Percentiles rank a stretch among this genome's conserved stretches.
These are phyloP conservation scores for Gadopsis marmoratus DNA, from an alignment of 2,797 vertebrate genomes.

Conservation along the genomic window DNA sequence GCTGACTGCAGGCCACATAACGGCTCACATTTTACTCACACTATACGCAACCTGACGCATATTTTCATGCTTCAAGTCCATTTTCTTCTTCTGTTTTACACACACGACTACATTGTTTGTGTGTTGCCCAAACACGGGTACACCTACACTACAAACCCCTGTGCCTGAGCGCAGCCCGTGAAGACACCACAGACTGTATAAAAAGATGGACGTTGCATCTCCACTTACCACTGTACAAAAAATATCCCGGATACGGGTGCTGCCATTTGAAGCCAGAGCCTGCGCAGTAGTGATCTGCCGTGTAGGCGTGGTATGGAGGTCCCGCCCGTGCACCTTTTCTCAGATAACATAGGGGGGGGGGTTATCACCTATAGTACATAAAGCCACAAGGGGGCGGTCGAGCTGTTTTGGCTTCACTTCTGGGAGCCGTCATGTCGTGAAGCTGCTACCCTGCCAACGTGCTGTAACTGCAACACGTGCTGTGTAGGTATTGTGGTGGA, in stretches of 20 bases:
- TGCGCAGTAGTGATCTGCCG: too few relatives aligned
- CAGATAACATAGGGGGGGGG: too few relatives aligned
- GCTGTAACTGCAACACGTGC: neutral
- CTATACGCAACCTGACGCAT: neutral
- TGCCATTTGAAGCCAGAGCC: too few relatives aligned
- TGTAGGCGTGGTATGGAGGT: too few relatives aligned
- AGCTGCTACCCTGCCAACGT: slow-evolving; percentile 1
- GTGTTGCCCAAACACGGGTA: neutral
- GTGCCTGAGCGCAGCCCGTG: slow-evolving; percentile 2
- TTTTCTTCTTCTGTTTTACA: neutral
- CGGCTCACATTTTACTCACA: neutral
- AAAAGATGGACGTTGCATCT: too few relatives aligned
- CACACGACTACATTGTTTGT: neutral
- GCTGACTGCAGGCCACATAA: neutral
- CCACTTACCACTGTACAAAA: too few relatives aligned
- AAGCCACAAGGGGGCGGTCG: too few relatives aligned
- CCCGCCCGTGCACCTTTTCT: too few relatives aligned
- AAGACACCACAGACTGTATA: neutral
- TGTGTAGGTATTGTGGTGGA: neutral
- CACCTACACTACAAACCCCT: neutral
- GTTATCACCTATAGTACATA: too few relatives aligned
- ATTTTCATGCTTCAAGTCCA: neutral
- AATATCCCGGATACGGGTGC: too few relatives aligned
- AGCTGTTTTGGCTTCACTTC: too few relatives aligned
- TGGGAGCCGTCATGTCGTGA: too few relatives aligned